Evolutionary conservation across 1,140 invertebrate genomes (phyloP), one percentile per base, ranked within the genome.

Genomic region (Sarcophaga peregrina): DNA sequence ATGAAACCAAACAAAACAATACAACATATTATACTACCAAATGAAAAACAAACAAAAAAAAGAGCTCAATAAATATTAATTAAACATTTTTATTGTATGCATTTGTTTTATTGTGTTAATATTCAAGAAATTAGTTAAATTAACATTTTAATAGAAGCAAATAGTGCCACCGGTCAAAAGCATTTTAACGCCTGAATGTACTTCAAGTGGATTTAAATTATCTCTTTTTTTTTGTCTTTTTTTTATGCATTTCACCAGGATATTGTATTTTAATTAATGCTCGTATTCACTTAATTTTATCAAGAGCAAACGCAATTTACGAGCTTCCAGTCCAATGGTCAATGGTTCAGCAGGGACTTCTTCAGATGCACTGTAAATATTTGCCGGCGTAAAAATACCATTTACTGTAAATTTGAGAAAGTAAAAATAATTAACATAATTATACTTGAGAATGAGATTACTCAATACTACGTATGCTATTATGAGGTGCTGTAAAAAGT

Each of bases 221-320:
- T 45, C 17, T 37, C 1, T 37, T 37, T 37, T 37, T 37, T 37
- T 37, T 4, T 4, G 1, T 37, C 4, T 37, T 37, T 37, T 37
- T 37, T 4, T 1, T 37, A 37, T 37, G 25, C 25, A 7, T n/a
- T 82, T 75, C 52, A 15, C 17, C 15, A 25, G 48, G 10, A n/a
- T 9, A n/a, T 74, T 17, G 68, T 45, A 46, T 20, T n/a, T 37
- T 46, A 37, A 76, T 81, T 50, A 78, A 58, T 87, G 83, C 47
- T 90, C 90, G 81, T 90, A 90, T 82, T 90, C 89, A 68, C 87
- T 90, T 0, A 90, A 80, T 54, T 88, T 89, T 4, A 89, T 85
- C 52, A 90, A 52, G 0, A 90, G 75, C 0, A 88, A 54, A 0
- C 89, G 75, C 37, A 90, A 78, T 72, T 90, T 90, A 25, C 90